Evolutionary conservation across 1,140 invertebrate species (phyloP).

Genomic region (Agrilus planipennis): DNA sequence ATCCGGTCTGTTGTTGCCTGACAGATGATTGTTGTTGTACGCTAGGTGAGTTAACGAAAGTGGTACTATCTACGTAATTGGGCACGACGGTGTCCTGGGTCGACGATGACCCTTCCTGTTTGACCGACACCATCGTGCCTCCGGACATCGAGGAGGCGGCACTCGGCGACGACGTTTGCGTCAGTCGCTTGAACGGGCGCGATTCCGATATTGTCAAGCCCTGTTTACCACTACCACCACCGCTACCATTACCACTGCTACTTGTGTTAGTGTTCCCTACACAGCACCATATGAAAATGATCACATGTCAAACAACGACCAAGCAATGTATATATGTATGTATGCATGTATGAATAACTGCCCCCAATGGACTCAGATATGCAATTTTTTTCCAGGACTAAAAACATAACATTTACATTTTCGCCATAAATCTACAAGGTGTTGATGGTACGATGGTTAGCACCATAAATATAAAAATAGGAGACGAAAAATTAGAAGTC

Average conservation of each 20-base stretch:
- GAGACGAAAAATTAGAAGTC: too few species aligned
- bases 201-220: slow-evolving; percentile 18
- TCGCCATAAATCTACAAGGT: too few species aligned
- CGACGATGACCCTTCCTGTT: slow-evolving; percentile 40
- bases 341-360: too few species aligned
- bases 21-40: slow-evolving; percentile 25
- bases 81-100: slow-evolving; percentile 40
- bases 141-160: slow-evolving; percentile 20
- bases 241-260: slow-evolving; percentile 23
- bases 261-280: slow-evolving; percentile 29
- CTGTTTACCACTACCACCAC: slow-evolving; percentile 17
- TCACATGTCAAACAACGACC: too few species aligned
- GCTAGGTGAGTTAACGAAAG: slow-evolving; percentile 46
- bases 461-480: too few species aligned
- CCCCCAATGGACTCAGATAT: too few species aligned
- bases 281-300: too few species aligned
- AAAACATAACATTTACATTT: too few species aligned
- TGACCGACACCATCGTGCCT: slow-evolving; percentile 34
- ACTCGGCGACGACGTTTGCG: slow-evolving; percentile 20
- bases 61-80: slow-evolving; percentile 47
- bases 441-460: too few species aligned
- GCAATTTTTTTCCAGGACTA: too few species aligned
- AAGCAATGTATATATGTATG: too few species aligned
- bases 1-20: slow-evolving; percentile 17
- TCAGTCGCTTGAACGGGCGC: slow-evolving; percentile 25